Conservation (phyloP, 1,140 invertebrate genomes). For the Diabrotica virgifera region DNA sequence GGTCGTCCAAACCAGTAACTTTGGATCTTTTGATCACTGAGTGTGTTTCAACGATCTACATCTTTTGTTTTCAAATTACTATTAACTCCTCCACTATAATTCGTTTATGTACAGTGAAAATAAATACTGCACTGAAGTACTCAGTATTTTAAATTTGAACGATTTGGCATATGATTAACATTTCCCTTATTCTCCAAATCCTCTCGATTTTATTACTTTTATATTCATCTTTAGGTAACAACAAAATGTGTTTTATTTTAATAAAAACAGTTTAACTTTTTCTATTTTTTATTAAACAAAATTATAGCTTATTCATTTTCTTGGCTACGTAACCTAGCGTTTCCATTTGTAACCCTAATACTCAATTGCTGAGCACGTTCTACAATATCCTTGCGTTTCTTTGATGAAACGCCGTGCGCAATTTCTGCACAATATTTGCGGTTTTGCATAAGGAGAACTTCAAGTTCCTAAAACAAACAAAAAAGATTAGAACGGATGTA, state of each 20-base stretch:
- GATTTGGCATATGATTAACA: no score
- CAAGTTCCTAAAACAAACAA: constrained; percentile 78
- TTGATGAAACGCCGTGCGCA: constrained; percentile 92
- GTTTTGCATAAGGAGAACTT: constrained; percentile 99
- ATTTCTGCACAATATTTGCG: constrained; percentile 96
- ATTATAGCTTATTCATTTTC: constrained; percentile 86
- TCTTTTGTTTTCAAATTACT: no score
- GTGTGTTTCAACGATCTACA: no score
- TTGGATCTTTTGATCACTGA: no score
- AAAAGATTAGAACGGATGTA: background rate
- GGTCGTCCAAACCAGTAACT: no score
- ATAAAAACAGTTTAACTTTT: background rate
- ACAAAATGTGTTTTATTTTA: background rate
- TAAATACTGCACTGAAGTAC: no score
- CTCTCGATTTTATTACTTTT: no score
- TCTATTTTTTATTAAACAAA: constrained; percentile 19
- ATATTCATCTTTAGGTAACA: background rate
- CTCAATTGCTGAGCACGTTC: constrained; percentile 94
- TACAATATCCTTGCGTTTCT: constrained; percentile 93
- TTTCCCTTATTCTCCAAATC: no score
- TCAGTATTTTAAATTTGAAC: no score
- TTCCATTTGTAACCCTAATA: constrained; percentile 93
- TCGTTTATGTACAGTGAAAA: no score
- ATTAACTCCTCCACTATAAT: no score
- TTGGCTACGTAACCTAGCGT: constrained; percentile 93